These are phyloP conservation scores for Ylistrum balloti DNA, from an alignment of 1,140 invertebrate species.

Conservation along the genomic window DNA sequence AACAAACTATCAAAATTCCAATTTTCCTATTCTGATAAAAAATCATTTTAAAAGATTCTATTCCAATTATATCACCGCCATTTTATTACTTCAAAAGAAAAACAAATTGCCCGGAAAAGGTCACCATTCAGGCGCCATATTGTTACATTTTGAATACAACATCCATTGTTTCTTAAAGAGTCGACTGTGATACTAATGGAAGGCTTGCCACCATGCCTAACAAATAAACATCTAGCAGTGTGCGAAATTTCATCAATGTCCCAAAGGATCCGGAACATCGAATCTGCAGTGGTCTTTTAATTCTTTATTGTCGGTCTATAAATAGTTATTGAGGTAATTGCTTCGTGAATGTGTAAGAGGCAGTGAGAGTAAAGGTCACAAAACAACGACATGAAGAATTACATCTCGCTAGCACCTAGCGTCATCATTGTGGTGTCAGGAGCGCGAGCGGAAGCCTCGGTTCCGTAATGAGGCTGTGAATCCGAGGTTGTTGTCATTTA, in stretches of 20 bases:
- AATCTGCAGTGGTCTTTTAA: not conserved
- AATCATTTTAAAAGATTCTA: not conserved
- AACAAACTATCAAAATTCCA: not conserved
- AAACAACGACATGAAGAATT: not conserved
- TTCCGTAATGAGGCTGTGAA: conserved; percentile 14
- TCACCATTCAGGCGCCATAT: not conserved
- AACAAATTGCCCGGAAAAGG: not conserved
- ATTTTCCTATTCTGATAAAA: not conserved
- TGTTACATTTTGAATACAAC: not conserved
- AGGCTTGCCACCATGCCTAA: not conserved
- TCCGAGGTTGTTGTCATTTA: not conserved
- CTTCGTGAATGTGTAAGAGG: conserved; percentile 8
- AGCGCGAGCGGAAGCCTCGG: not conserved
- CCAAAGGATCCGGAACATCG: not conserved
- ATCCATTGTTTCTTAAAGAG: not conserved
- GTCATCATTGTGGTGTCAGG: not conserved
- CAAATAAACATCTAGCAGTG: not conserved
- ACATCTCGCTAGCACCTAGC: not conserved
- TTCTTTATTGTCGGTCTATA: conserved; percentile 22
- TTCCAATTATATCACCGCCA: not conserved
- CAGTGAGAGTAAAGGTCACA: not conserved
- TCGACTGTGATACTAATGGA: not conserved
- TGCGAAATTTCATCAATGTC: not conserved
- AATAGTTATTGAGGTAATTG: conserved; percentile 29
- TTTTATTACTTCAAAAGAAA: not conserved